Conservation (phyloP, 2,797 vertebrate genomes). For the Danionella dracula region DNA sequence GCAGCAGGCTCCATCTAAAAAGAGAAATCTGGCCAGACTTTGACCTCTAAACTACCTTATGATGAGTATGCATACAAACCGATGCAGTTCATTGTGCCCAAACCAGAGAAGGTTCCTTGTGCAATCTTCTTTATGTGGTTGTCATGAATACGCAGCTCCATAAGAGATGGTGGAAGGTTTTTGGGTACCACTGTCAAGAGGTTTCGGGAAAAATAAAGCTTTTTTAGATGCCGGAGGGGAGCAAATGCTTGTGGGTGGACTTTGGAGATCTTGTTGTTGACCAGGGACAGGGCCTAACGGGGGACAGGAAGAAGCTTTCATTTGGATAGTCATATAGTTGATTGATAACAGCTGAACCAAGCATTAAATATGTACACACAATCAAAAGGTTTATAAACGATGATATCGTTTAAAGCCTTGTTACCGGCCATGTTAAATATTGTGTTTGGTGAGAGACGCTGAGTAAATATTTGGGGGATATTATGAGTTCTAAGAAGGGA, state of each 20-base stretch:
- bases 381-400: not conserved
- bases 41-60: slow-evolving; percentile 32
- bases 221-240: slow-evolving; percentile 79
- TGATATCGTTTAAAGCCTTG: slow-evolving; percentile 45
- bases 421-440: slow-evolving; percentile 60
- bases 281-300: slow-evolving; percentile 80
- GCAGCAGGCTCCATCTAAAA: slow-evolving; percentile 41
- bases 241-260: slow-evolving; percentile 78
- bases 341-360: slow-evolving; percentile 30
- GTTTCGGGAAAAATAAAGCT: slow-evolving; percentile 90
- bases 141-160: slow-evolving; percentile 87
- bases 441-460: slow-evolving; percentile 56
- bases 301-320: slow-evolving; percentile 3
- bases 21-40: slow-evolving; percentile 31
- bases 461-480: slow-evolving; percentile 47
- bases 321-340: not conserved
- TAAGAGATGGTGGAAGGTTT: slow-evolving; percentile 79
- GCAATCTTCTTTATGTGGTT: slow-evolving; percentile 84
- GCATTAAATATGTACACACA: slow-evolving; percentile 3
- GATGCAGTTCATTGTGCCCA: slow-evolving; percentile 85
- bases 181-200: slow-evolving; percentile 76
- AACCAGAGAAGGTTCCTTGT: slow-evolving; percentile 75
- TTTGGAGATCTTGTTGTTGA: slow-evolving; percentile 86
- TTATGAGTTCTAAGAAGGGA: slow-evolving; percentile 42
- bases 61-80: slow-evolving; percentile 60